Evolutionary conservation across 2,888 invertebrate genomes (phyloP).

Genomic region (Prosopocoilus inquinatus): DNA sequence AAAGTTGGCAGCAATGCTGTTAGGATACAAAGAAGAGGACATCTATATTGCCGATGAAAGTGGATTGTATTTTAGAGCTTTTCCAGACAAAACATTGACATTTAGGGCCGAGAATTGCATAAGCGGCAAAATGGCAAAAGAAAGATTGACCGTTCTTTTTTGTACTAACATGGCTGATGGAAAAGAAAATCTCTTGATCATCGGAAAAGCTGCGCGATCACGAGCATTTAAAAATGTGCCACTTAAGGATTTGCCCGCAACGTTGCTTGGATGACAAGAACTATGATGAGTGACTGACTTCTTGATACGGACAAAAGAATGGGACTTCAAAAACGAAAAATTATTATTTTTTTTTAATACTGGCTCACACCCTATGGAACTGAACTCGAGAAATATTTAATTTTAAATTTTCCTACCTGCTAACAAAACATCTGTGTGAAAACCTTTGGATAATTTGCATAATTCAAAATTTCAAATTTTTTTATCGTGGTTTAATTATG

Average conservation of each 20-base stretch:
- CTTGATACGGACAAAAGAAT: constrained; percentile 11
- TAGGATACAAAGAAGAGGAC: constrained; percentile 21
- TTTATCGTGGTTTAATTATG: constrained; percentile 7
- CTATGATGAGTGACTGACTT: constrained; percentile 22
- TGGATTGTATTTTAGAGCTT: constrained; percentile 32
- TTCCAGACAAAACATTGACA: constrained; percentile 32
- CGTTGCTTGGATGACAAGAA: constrained; percentile 23
- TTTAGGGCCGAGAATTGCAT: constrained; percentile 32
- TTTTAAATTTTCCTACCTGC: constrained; percentile 8
- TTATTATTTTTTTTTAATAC: constrained; percentile 7
- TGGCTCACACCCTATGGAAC: constrained; percentile 4
- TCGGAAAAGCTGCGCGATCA: constrained; percentile 26
- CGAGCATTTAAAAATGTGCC: constrained; percentile 17
- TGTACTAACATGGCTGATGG: constrained; percentile 30
- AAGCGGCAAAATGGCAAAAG: constrained; percentile 33
- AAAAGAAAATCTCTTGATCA: constrained; percentile 27
- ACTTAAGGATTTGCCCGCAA: constrained; percentile 13
- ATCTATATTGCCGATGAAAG: constrained; percentile 30
- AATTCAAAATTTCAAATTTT: constrained; percentile 16
- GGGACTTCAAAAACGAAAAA: constrained; percentile 9
- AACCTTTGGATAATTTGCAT: constrained; percentile 10
- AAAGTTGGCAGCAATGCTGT: constrained; percentile 21
- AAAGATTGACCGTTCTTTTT: constrained; percentile 30
- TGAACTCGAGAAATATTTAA: constrained; percentile 14
- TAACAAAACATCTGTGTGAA: constrained; percentile 3